Conservation (phyloP, 2,797 vertebrate genomes). For the Platalea minor region DNA sequence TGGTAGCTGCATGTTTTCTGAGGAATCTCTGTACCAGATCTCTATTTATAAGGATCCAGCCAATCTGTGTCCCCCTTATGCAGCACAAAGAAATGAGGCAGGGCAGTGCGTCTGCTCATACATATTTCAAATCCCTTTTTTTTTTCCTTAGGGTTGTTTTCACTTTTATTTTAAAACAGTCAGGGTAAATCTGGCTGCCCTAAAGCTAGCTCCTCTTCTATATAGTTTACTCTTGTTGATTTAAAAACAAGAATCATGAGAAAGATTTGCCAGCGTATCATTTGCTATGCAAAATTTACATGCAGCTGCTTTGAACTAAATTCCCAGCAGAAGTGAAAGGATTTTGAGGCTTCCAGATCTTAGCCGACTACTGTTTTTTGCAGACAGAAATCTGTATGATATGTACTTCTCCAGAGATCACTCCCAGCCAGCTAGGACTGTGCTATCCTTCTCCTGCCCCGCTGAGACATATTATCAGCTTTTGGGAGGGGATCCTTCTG, state of each 20-base stretch:
- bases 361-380: slow-evolving; percentile 7
- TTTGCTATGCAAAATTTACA: slow-evolving; percentile 41
- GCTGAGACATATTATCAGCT: background rate
- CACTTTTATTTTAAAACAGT: slow-evolving; percentile 8
- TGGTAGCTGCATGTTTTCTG: background rate
- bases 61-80: background rate
- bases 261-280: background rate
- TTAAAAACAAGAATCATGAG: slow-evolving; percentile 32
- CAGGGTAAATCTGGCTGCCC: background rate
- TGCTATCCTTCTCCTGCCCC: background rate
- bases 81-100: slow-evolving; percentile 24
- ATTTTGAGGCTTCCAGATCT: slow-evolving; percentile 52
- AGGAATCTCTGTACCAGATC: background rate
- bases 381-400: slow-evolving; percentile 29
- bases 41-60: background rate
- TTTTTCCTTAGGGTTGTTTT: background rate
- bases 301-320: slow-evolving; percentile 62
- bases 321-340: slow-evolving; percentile 54
- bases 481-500: slow-evolving; percentile 9
- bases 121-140: background rate
- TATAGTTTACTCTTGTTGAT: slow-evolving; percentile 23
- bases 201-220: background rate
- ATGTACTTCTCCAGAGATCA: slow-evolving; percentile 18
- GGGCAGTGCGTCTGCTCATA: background rate
- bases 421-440: background rate